phyloP scores from a whole-genome alignment of 2,797 vertebrate species.

The Cyprinodon diabolis region DNA sequence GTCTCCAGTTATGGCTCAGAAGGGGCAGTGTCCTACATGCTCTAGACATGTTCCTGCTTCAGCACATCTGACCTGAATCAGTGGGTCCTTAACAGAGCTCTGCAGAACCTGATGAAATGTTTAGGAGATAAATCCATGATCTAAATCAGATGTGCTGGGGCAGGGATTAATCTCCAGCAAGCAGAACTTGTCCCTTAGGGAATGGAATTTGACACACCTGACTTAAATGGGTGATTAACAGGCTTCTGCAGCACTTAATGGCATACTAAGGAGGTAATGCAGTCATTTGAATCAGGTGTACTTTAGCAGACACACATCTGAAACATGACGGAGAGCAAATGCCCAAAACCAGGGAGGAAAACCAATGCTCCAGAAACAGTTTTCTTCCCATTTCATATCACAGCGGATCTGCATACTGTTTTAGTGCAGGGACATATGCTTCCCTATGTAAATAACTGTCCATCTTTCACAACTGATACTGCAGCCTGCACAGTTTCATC shows the following conservation, averaged over 20 bases:
- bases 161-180: background rate
- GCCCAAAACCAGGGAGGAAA: background rate
- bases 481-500: too few relatives aligned
- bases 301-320: background rate
- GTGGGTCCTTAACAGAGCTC: background rate
- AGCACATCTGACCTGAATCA: background rate
- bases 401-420: too few relatives aligned
- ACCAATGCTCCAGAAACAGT: background rate
- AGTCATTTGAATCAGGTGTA: background rate
- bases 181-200: background rate
- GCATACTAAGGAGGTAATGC: too few relatives aligned
- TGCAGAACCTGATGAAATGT: background rate
- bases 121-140: background rate
- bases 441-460: too few relatives aligned
- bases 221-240: background rate
- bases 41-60: background rate
- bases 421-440: too few relatives aligned
- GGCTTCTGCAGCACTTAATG: background rate
- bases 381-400: too few relatives aligned
- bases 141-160: background rate
- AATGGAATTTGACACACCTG: background rate
- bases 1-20: background rate
- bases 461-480: too few relatives aligned
- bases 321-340: background rate
- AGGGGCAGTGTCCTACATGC: background rate